Evolutionary conservation across 2,797 vertebrate species (phyloP).

Genomic region (Echiichthys vipera): DNA sequence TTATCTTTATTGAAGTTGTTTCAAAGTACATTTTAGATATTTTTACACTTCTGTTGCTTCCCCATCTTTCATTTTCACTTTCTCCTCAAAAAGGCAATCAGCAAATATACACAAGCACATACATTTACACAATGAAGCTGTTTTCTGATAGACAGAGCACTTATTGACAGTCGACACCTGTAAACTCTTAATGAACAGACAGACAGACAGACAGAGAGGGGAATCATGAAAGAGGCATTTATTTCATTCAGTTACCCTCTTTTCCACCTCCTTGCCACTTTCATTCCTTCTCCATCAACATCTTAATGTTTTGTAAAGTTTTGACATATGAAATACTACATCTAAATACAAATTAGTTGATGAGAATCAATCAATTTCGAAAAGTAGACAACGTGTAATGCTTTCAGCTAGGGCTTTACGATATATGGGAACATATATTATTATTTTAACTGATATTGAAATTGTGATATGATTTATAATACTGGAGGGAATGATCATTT

Average conservation of each 20-base stretch:
- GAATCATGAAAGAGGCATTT: conserved; percentile 9
- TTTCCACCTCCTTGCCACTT: background rate
- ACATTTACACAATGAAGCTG: background rate
- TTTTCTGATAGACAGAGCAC: background rate
- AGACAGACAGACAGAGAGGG: conserved; percentile 12
- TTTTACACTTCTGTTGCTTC: background rate
- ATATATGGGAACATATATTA: too few relatives aligned
- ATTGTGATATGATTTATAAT: too few relatives aligned
- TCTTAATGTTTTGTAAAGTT: conserved; percentile 1
- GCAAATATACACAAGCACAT: background rate
- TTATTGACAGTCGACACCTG: conserved; percentile 53
- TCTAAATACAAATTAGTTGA: background rate
- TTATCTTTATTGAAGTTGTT: background rate
- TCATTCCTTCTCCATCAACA: background rate
- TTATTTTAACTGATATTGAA: too few relatives aligned
- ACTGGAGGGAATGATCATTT: too few relatives aligned
- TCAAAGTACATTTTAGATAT: background rate
- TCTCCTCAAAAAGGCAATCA: background rate
- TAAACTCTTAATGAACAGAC: conserved; percentile 35
- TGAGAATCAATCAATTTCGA: background rate
- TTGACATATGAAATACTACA: background rate
- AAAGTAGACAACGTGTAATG: background rate
- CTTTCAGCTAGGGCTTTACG: too few relatives aligned
- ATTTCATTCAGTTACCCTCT: background rate
- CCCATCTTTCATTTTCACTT: background rate